phyloP scores from a whole-genome alignment of 30 jellyfish, hydroid and myxozoan species.

The Clytia hemisphaerica region DNA sequence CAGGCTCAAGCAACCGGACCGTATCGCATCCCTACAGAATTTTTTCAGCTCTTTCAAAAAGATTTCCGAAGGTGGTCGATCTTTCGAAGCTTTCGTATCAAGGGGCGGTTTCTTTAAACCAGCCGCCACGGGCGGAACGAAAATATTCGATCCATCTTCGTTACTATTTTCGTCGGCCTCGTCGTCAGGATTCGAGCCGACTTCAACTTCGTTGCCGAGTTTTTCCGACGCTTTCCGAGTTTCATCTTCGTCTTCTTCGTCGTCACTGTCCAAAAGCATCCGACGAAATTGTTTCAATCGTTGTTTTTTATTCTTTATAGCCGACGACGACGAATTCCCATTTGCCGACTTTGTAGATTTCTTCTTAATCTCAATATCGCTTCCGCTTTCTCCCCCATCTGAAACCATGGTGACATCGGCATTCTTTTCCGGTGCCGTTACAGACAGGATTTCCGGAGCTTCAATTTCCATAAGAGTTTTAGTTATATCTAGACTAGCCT shows the following conservation, averaged over 20 bases:
- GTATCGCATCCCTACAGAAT: conserved; percentile 52
- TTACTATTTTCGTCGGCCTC: conserved; percentile 32
- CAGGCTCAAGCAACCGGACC: conserved; percentile 59
- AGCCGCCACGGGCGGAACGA: conserved; percentile 74
- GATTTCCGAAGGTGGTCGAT: conserved; percentile 76
- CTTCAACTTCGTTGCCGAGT: conserved; percentile 18
- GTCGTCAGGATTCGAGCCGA: conserved; percentile 27
- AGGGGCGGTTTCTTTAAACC: conserved; percentile 21
- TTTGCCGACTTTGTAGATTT: background rate
- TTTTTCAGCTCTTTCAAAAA: conserved; percentile 63
- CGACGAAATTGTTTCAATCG: no score
- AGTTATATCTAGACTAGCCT: no score
- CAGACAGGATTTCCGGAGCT: no score
- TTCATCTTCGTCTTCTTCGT: conserved; percentile 15
- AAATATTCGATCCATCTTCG: conserved; percentile 22
- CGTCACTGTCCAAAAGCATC: no score
- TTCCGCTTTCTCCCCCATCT: no score
- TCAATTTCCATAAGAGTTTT: no score
- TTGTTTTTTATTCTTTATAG: background rate
- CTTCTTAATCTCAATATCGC: background rate
- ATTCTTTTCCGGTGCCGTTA: no score
- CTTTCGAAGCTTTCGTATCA: conserved; percentile 1
- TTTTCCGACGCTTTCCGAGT: background rate
- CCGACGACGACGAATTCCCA: background rate
- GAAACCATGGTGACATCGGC: no score